Evolutionary conservation across 2,113 vertebrate species (phyloP), one percentile per base, ranked within the genome.

Genomic region (Neolamprologus toae): DNA sequence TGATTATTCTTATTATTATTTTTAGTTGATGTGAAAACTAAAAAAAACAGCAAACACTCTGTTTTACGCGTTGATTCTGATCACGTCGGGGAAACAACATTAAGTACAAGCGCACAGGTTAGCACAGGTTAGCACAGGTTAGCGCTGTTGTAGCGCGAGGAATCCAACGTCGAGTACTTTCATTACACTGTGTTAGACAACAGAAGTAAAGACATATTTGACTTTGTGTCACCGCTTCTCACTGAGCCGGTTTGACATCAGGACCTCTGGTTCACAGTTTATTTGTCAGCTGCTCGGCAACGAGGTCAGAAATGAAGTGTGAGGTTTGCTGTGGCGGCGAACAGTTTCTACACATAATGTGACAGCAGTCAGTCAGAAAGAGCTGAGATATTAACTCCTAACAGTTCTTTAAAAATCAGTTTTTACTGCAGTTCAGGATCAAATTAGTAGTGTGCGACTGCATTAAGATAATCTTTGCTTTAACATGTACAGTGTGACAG

Each of bases 81-180:
- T 76, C 71, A 28, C 6, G 4, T 31, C 3, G 1, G 71, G 71
- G 23, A 4, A 76, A 76, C 40, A 3, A 16, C 68, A 1, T 2
- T 5, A 10, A 16, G 16, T 7, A 3, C 40, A 76, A 0, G 21
- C 9, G 16, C 14, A 17, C 40, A 23, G 33, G 23, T 21, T 21
- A 21, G 21, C 33, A 42, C 40, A 42, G 40, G 40, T 42, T 42
- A 45, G 16, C 16, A 19, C 40, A 47, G 68, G 23, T 17, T 47
- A 76, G 40, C 16, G 0, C 6, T 31, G 45, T 7, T 35, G 28
- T 11, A 35, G 9, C 8, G 5, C 57, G 14, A 17, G 59, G 11
- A 63, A 63, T 35, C 59, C 31, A 63, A 33, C 9, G 1, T 2
- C 16, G 6, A 35, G 59, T 11, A 7, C 68, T 45, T 0, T 73